phyloP scores from a whole-genome alignment of 2,888 invertebrate genomes.

The Hedychridium roseum region DNA sequence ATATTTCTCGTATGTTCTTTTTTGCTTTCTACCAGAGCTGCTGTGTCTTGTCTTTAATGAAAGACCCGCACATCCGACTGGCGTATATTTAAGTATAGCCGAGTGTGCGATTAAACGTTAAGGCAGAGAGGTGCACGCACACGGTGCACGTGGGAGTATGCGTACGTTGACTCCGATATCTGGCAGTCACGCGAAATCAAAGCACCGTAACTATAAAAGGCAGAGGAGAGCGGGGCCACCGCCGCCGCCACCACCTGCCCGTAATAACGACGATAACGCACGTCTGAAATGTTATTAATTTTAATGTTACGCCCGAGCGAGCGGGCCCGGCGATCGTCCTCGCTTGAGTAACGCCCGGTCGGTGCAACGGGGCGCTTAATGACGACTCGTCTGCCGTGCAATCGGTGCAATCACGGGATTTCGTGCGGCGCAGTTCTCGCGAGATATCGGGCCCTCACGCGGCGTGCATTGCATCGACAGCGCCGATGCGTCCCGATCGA shows the following conservation, averaged over 20 bases:
- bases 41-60: too few relatives aligned
- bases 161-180: slow-evolving; percentile 31
- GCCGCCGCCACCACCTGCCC: slow-evolving; percentile 42
- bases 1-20: too few relatives aligned
- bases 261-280: slow-evolving; percentile 44
- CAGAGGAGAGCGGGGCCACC: slow-evolving; percentile 31
- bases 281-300: slow-evolving; percentile 51
- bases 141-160: slow-evolving; percentile 15
- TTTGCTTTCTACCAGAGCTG: too few relatives aligned
- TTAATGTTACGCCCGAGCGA: slow-evolving; percentile 36
- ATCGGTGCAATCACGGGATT: slow-evolving; percentile 22
- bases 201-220: slow-evolving; percentile 43
- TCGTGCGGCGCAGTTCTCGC: too few relatives aligned
- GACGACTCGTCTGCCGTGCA: slow-evolving; percentile 21
- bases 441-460: too few relatives aligned
- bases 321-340: not conserved
- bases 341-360: not conserved
- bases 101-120: not conserved
- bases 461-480: slow-evolving; percentile 2
- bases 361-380: slow-evolving; percentile 5
- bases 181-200: slow-evolving; percentile 54
- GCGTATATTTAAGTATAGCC: not conserved
- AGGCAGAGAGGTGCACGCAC: slow-evolving; percentile 4
- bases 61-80: slow-evolving; percentile 1
- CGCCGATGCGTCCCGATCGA: slow-evolving; percentile 18